phyloP scores from a whole-genome alignment of 2,888 invertebrate species.

The Drosophila longiperda region DNA sequence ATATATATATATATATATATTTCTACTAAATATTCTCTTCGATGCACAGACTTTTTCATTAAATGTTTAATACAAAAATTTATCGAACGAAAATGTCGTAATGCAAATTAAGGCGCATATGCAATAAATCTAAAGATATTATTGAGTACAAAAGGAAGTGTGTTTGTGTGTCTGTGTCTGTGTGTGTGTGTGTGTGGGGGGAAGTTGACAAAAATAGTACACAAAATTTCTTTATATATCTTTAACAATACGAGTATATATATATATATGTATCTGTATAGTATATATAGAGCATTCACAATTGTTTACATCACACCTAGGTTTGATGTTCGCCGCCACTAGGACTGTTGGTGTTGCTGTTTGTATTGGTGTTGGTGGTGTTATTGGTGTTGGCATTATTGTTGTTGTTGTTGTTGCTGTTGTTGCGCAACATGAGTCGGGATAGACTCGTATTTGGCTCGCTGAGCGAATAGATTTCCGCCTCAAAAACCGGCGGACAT shows the following conservation, averaged over 20 bases:
- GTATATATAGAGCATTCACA: slow-evolving; percentile 70
- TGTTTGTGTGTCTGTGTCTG: slow-evolving; percentile 4
- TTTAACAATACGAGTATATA: slow-evolving; percentile 41
- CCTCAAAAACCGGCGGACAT: slow-evolving; percentile 94
- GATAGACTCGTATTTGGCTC: slow-evolving; percentile 84
- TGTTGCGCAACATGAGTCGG: slow-evolving; percentile 82
- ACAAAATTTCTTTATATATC: slow-evolving; percentile 26
- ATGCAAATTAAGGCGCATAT: slow-evolving; percentile 58
- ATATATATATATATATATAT: background rate
- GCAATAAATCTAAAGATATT: slow-evolving; percentile 33
- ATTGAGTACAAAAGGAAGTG: slow-evolving; percentile 31
- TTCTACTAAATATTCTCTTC: slow-evolving; percentile 18
- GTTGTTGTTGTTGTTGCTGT: slow-evolving; percentile 57
- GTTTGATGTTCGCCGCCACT: slow-evolving; percentile 70
- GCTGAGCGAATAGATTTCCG: slow-evolving; percentile 92
- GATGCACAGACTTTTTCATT: slow-evolving; percentile 61
- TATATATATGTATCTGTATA: slow-evolving; percentile 22
- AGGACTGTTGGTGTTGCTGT: slow-evolving; percentile 60
- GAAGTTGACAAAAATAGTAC: slow-evolving; percentile 38
- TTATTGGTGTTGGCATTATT: slow-evolving; percentile 19
- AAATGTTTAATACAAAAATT: slow-evolving; percentile 38
- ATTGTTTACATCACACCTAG: slow-evolving; percentile 71
- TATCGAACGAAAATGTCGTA: slow-evolving; percentile 57
- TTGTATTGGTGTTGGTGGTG: slow-evolving; percentile 27
- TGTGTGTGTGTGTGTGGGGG: slow-evolving; percentile 2